Percentiles rank a stretch among this genome's conserved stretches.
phyloP scores from a whole-genome alignment of 2,888 invertebrate genomes.

The Microplitis manilae region DNA sequence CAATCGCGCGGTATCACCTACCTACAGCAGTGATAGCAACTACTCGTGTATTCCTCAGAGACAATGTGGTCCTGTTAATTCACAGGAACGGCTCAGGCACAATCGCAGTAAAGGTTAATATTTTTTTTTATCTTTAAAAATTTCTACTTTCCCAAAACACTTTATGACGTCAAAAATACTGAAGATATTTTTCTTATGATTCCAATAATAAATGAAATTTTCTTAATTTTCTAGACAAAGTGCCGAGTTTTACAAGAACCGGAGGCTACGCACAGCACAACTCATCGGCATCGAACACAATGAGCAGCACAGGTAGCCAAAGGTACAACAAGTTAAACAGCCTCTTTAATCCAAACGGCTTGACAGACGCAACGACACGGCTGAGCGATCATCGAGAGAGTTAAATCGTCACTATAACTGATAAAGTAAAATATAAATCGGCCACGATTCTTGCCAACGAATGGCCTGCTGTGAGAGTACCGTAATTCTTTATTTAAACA shows the following conservation, averaged over 20 bases:
- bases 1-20: constrained; percentile 65
- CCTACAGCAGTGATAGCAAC: constrained; percentile 69
- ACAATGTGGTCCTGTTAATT: constrained; percentile 64
- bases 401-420: constrained; percentile 57
- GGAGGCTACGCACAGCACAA: constrained; percentile 66
- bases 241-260: constrained; percentile 66
- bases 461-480: constrained; percentile 6
- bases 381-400: constrained; percentile 67
- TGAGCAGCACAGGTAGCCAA: constrained; percentile 69
- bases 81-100: constrained; percentile 68
- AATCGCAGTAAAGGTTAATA: constrained; percentile 67
- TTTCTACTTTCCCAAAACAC: no score
- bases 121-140: not conserved
- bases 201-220: not conserved
- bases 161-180: no score
- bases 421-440: not conserved
- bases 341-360: constrained; percentile 61
- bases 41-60: constrained; percentile 69
- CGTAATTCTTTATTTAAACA: not conserved
- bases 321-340: constrained; percentile 69
- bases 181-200: no score
- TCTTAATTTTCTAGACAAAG: constrained; percentile 61
- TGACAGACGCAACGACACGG: constrained; percentile 61
- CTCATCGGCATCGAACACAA: constrained; percentile 67
- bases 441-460: constrained; percentile 28